phyloP scores from a whole-genome alignment of 2,113 vertebrate genomes.

The Pipa parva region DNA sequence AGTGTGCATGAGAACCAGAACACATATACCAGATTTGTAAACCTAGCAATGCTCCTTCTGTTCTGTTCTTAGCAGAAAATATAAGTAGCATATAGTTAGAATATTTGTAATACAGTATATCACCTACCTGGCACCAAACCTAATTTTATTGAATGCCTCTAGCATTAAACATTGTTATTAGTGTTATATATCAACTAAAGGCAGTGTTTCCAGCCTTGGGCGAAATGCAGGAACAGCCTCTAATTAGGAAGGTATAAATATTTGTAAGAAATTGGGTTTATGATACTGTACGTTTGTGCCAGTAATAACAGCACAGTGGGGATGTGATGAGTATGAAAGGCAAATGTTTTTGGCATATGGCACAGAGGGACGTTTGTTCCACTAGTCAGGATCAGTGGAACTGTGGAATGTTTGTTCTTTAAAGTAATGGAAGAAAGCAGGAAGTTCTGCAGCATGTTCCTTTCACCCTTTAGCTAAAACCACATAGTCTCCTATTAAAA shows the following conservation, averaged over 20 bases:
- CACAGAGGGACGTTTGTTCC: slow-evolving; percentile 17
- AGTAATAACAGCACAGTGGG: slow-evolving; percentile 18
- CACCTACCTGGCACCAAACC: too few relatives aligned
- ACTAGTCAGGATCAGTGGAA: not conserved
- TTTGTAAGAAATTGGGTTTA: not conserved
- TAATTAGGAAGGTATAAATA: not conserved
- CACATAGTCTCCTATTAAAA: not conserved
- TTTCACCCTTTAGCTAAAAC: slow-evolving; percentile 3
- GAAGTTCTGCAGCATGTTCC: slow-evolving; percentile 1
- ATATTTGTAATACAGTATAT: too few relatives aligned
- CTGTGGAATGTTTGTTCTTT: slow-evolving; percentile 21
- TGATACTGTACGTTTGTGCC: not conserved
- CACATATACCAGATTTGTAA: too few relatives aligned
- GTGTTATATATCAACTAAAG: not conserved
- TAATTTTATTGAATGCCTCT: too few relatives aligned
- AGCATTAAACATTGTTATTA: not conserved
- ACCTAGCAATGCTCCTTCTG: too few relatives aligned
- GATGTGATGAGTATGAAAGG: not conserved
- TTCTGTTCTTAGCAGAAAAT: too few relatives aligned
- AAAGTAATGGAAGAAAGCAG: slow-evolving; percentile 3
- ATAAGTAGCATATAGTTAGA: too few relatives aligned
- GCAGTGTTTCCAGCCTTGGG: not conserved
- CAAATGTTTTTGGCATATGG: slow-evolving; percentile 10
- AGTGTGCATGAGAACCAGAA: too few relatives aligned
- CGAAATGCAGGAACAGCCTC: not conserved